These are phyloP conservation scores for Cartodere bifasciata DNA, from an alignment of 2,888 invertebrate genomes.

Conservation along the genomic window DNA sequence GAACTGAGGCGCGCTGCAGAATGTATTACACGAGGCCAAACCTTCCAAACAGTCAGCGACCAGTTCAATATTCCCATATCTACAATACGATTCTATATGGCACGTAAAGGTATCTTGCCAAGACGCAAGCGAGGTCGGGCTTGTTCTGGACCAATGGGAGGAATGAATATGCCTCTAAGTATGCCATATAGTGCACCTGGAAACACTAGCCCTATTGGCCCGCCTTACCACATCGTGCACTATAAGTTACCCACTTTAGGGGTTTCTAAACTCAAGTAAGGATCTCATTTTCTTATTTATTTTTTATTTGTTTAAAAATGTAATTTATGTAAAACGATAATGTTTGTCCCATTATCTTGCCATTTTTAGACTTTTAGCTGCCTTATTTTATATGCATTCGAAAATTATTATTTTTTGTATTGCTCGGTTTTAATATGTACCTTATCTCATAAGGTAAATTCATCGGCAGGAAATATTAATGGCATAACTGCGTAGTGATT, in stretches of 20 bases:
- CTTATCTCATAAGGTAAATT: too few relatives aligned
- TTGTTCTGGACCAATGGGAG: conserved; percentile 38
- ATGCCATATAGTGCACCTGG: conserved; percentile 29
- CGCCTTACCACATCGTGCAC: conserved; percentile 66
- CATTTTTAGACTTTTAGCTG: too few relatives aligned
- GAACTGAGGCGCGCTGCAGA: conserved; percentile 70
- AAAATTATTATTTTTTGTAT: too few relatives aligned
- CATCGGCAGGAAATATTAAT: too few relatives aligned
- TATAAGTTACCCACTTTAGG: conserved; percentile 56
- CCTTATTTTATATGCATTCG: too few relatives aligned
- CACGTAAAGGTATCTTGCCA: conserved; percentile 70
- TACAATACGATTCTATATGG: conserved; percentile 80
- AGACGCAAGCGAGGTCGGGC: conserved; percentile 62
- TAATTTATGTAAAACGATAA: too few relatives aligned
- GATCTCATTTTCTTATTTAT: too few relatives aligned
- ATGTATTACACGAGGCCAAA: conserved; percentile 75
- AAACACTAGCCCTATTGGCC: conserved; percentile 50
- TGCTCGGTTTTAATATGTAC: too few relatives aligned
- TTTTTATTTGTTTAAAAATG: too few relatives aligned
- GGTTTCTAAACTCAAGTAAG: conserved; percentile 37
- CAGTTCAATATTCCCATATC: conserved; percentile 81
- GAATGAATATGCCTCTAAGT: conserved; percentile 8
- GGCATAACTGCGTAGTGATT: too few relatives aligned
- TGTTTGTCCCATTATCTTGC: too few relatives aligned
- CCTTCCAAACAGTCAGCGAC: conserved; percentile 77